These are phyloP conservation scores for Chiroxiphia lanceolata DNA, from an alignment of 2,797 vertebrate species.

Conservation along the genomic window DNA sequence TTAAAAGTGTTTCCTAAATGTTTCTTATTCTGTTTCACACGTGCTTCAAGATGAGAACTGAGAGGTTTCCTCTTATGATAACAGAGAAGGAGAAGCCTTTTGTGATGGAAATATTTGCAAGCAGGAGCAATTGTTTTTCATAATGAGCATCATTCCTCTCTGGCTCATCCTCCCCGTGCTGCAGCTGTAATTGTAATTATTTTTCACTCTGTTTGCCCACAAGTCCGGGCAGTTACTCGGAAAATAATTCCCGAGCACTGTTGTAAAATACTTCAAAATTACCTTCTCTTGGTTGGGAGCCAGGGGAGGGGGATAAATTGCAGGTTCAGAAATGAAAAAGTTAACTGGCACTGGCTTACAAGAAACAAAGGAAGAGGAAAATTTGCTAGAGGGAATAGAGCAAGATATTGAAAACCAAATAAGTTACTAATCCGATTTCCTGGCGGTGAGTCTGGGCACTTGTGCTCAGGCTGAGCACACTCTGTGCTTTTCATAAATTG, in stretches of 20 bases:
- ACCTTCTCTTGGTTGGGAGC: neutral
- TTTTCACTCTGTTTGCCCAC: conserved; percentile 39
- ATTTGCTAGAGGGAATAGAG: conserved; percentile 38
- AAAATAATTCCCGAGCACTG: neutral
- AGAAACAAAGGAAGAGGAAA: conserved; percentile 42
- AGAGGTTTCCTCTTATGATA: conserved; percentile 32
- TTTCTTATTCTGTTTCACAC: conserved; percentile 21
- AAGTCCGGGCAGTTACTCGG: conserved; percentile 36
- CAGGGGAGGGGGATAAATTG: conserved; percentile 7
- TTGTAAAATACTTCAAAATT: conserved; percentile 10
- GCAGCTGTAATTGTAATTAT: conserved; percentile 18
- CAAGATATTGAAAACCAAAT: conserved; percentile 51
- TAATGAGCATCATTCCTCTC: conserved; percentile 34
- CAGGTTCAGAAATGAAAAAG: conserved; percentile 43
- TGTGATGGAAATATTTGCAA: conserved; percentile 43
- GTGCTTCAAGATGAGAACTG: conserved; percentile 42
- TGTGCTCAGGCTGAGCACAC: neutral
- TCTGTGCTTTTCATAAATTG: conserved; percentile 69
- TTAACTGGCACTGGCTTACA: conserved; percentile 37
- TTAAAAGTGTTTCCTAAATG: conserved; percentile 52
- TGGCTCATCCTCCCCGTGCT: conserved; percentile 23
- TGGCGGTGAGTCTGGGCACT: neutral
- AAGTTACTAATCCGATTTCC: conserved; percentile 60
- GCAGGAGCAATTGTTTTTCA: conserved; percentile 57
- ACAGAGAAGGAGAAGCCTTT: conserved; percentile 40